A percentile compares a stretch with the other conserved stretches of the same genome.
Conservation (phyloP, 2,113 vertebrate species). For the Pachycephala philippinensis region DNA sequence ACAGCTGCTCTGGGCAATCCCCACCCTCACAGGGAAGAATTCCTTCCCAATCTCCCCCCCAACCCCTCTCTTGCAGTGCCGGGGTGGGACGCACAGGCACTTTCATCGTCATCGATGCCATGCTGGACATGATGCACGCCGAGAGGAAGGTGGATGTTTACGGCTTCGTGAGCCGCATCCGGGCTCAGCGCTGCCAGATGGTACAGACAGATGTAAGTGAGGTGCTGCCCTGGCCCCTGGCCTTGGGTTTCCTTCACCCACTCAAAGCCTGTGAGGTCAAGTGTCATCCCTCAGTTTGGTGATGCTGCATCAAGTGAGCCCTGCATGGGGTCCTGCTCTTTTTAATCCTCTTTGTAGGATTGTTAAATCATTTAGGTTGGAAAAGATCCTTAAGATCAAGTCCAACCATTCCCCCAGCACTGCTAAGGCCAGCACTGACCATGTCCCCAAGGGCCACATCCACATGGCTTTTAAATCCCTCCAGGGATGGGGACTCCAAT, state of each 20-base stretch:
- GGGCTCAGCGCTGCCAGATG: slow-evolving; percentile 98
- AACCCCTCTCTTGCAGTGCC: slow-evolving; percentile 70
- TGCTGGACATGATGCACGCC: slow-evolving; percentile 97
- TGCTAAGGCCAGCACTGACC: neutral
- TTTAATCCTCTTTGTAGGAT: neutral
- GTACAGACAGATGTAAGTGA: slow-evolving; percentile 94
- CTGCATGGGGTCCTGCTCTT: fast-evolving
- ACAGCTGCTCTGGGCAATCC: neutral
- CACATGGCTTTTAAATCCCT: fast-evolving
- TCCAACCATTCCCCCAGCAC: fast-evolving
- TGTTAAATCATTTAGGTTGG: fast-evolving
- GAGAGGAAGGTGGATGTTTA: slow-evolving; percentile 97
- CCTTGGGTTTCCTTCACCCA: fast-evolving
- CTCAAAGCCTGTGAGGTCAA: fast-evolving
- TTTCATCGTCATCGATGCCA: slow-evolving; percentile 97
- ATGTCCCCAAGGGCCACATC: neutral
- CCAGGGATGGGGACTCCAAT: neutral
- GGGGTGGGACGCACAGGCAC: slow-evolving; percentile 95
- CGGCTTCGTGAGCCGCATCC: slow-evolving; percentile 93
- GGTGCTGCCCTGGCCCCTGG: neutral
- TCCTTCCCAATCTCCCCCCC: neutral
- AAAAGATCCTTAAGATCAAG: fast-evolving
- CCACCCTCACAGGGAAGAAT: neutral
- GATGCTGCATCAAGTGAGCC: neutral
- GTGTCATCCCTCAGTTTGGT: fast-evolving